Base-by-base conservation (phyloP, 2,888 invertebrate genomes). In the Allolobophora icterica region DNA sequence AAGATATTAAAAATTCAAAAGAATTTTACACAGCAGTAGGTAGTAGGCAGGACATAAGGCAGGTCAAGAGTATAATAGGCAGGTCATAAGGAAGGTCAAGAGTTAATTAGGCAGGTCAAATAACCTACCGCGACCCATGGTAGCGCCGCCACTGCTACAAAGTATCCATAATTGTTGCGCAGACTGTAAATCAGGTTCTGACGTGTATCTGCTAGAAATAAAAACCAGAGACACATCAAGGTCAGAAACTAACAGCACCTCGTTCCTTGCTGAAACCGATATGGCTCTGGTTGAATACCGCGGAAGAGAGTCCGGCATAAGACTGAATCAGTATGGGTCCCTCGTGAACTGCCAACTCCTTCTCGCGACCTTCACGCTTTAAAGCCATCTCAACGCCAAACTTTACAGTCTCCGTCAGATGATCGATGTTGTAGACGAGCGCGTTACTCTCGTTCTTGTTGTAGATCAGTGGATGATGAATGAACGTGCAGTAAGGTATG, bases 201-300 rank as follows among this genome's bases (percentile, higher is more conserved):
- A 52, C 17, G 24, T 52, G 24, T 21, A 52, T 52, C 2, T 8
- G 52, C n/a, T n/a, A n/a, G n/a, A n/a, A n/a, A 52, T 24, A 52
- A 52, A 52, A 15, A 52, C 24, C 52, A 52, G 21, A 52, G 21
- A 52, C 24, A 84, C 4, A 38, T 17, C 84, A 33, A 21, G 40
- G 21, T 92, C 84, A 95, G 92, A 95, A 95, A 95, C 97, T 97
- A 94, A 98, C 97, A 95, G 97, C 97, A 93, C 98, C 97, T 93
- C 98, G 96, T 92, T 97, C 97, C 96, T 97, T 97, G 95, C 97
- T 98, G 96, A 97, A 98, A 4, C 98, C 98, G 95, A 98, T 96
- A 93, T 97, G 96, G 93, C 97, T 97, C 94, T 97, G 97, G 95
- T 98, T 98, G 94, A 97, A 95, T 13, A 98, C 96, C 89, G 98